Percentiles rank a stretch among this genome's conserved stretches.
Evolutionary conservation across 2,113 vertebrate genomes (phyloP).

Genomic region (Callaeas wilsoni): DNA sequence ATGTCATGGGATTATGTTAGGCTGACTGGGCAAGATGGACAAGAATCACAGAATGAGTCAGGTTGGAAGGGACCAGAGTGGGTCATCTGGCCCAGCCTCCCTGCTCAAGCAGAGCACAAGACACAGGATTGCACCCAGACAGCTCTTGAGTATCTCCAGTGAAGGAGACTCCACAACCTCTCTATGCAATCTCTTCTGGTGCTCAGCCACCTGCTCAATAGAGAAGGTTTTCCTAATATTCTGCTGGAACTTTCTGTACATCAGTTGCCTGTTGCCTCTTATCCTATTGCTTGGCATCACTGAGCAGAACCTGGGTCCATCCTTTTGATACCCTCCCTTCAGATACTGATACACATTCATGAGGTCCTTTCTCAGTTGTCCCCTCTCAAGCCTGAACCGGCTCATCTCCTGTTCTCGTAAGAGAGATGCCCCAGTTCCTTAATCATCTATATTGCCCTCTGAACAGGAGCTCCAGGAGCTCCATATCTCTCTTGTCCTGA

Average conservation of each 20-base stretch:
- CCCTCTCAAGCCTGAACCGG: background rate
- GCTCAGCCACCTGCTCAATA: fast-evolving
- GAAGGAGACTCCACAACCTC: background rate
- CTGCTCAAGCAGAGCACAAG: background rate
- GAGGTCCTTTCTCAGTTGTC: background rate
- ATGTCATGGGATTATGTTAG: background rate
- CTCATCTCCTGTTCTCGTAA: background rate
- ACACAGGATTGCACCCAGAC: background rate
- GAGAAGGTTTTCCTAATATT: background rate
- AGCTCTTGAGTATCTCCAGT: background rate
- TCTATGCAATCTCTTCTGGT: background rate
- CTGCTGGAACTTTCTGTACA: background rate
- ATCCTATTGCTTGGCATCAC: background rate
- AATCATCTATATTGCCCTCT: background rate
- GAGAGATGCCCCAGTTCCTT: background rate
- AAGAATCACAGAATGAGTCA: background rate
- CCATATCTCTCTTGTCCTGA: background rate
- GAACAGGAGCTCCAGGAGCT: background rate
- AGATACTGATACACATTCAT: background rate
- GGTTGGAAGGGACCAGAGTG: background rate
- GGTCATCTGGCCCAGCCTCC: background rate
- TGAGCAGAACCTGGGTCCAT: background rate
- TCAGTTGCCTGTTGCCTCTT: background rate
- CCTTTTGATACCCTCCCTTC: background rate
- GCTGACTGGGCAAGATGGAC: background rate